Evolutionary conservation across 2,113 vertebrate species (phyloP).

Genomic region (Siniperca chuatsi): DNA sequence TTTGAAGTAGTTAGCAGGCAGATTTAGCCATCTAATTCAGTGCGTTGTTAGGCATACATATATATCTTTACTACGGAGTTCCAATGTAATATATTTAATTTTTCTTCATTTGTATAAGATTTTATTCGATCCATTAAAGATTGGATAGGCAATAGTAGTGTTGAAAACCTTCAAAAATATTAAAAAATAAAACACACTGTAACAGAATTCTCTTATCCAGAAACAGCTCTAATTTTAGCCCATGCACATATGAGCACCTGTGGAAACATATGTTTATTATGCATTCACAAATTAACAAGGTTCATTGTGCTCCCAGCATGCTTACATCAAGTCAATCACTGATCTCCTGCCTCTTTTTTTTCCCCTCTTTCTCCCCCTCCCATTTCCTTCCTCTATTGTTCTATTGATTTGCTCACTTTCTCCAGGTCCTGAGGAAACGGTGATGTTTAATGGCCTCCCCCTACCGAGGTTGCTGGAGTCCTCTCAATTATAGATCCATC

Average conservation of each 20-base stretch:
- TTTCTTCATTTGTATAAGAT: background rate
- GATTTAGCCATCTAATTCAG: background rate
- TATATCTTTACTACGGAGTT: background rate
- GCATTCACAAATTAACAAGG: conserved; percentile 3
- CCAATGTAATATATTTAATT: background rate
- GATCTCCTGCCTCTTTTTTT: conserved; percentile 13
- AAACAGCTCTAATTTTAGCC: background rate
- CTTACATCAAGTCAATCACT: conserved; percentile 11
- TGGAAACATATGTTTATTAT: background rate
- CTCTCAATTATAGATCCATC: conserved; percentile 42
- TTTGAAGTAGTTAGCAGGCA: background rate
- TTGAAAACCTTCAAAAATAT: background rate
- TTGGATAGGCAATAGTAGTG: no score
- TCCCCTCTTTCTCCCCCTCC: background rate
- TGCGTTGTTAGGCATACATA: background rate
- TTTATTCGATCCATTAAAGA: background rate
- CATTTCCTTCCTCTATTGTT: background rate
- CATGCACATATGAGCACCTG: background rate
- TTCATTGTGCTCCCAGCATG: conserved; percentile 1
- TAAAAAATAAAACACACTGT: background rate
- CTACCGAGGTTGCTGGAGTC: conserved; percentile 29
- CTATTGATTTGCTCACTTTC: conserved; percentile 31
- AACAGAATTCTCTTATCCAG: background rate
- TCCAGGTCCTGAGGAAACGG: conserved; percentile 66
- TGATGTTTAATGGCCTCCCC: conserved; percentile 39